phyloP scores from a whole-genome alignment of 2,888 invertebrate genomes.

The Dione vanillae region DNA sequence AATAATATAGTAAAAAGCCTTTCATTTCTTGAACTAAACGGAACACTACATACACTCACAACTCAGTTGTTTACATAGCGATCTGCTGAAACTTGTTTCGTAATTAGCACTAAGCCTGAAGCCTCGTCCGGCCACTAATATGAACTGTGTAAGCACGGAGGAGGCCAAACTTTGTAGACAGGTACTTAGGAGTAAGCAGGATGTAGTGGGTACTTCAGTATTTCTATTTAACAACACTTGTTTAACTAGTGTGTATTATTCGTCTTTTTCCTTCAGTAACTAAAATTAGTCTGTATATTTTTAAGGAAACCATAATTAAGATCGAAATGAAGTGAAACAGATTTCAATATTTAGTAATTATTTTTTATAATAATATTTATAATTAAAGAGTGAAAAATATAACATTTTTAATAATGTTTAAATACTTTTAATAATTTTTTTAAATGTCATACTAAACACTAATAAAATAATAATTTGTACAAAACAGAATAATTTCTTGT shows the following conservation, averaged over 20 bases:
- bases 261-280: not conserved
- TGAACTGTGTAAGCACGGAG: constrained; percentile 26
- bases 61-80: constrained; percentile 28
- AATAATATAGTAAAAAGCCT: not conserved
- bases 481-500: too few relatives aligned
- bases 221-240: constrained; percentile 12
- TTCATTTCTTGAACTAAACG: not conserved
- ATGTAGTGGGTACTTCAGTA: constrained; percentile 19
- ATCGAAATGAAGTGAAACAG: too few relatives aligned
- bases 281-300: too few relatives aligned
- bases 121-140: constrained; percentile 34
- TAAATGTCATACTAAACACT: too few relatives aligned
- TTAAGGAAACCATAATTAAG: too few relatives aligned
- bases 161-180: constrained; percentile 41
- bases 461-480: too few relatives aligned
- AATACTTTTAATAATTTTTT: too few relatives aligned
- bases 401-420: too few relatives aligned
- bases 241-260: not conserved
- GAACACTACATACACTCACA: not conserved
- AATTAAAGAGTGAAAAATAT: too few relatives aligned
- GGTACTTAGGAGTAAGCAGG: constrained; percentile 36
- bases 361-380: too few relatives aligned
- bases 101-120: constrained; percentile 38
- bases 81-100: constrained; percentile 34
- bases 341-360: too few relatives aligned